A percentile compares a stretch with the other conserved stretches of the same genome.
Conservation (phyloP, 2,888 invertebrate species). For the Chalcosyrphus nemorum region DNA sequence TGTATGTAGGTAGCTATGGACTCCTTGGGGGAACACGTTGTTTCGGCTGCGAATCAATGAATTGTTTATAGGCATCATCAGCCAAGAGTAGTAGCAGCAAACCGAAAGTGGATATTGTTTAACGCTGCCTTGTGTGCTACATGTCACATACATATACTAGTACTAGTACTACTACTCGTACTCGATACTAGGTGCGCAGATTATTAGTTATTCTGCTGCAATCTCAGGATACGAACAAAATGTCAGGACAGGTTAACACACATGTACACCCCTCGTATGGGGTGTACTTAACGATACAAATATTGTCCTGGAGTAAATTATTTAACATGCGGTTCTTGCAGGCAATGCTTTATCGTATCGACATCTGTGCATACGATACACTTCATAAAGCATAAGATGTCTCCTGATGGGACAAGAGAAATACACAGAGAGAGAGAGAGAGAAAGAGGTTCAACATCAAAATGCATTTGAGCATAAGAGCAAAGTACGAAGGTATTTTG, state of each 20-base stretch:
- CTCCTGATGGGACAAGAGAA: not conserved
- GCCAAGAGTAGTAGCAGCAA: conserved; percentile 35
- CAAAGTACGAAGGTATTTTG: conserved; percentile 3
- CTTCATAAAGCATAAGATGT: not conserved
- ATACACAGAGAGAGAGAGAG: not conserved
- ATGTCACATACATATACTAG: not conserved
- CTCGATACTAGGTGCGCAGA: conserved; percentile 50
- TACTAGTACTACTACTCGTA: too few relatives aligned
- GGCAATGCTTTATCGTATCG: conserved; percentile 58
- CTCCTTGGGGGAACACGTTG: conserved; percentile 63
- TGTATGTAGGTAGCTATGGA: conserved; percentile 56
- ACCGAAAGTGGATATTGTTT: conserved; percentile 24
- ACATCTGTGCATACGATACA: not conserved
- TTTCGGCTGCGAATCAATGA: conserved; percentile 66
- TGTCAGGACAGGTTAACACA: not conserved
- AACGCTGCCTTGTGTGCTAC: conserved; percentile 56
- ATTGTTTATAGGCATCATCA: conserved; percentile 73
- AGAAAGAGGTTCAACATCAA: conserved; percentile 19
- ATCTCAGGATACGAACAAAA: not conserved
- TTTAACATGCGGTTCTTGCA: conserved; percentile 60
- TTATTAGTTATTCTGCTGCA: conserved; percentile 63
- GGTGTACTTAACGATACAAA: conserved; percentile 52
- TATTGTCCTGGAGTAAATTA: conserved; percentile 64
- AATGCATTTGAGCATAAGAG: conserved; percentile 8
- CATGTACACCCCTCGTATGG: not conserved